Percentiles rank a stretch among this genome's conserved stretches.
Conservation (phyloP, 2,113 vertebrate species). For the Polyodon spathula region DNA sequence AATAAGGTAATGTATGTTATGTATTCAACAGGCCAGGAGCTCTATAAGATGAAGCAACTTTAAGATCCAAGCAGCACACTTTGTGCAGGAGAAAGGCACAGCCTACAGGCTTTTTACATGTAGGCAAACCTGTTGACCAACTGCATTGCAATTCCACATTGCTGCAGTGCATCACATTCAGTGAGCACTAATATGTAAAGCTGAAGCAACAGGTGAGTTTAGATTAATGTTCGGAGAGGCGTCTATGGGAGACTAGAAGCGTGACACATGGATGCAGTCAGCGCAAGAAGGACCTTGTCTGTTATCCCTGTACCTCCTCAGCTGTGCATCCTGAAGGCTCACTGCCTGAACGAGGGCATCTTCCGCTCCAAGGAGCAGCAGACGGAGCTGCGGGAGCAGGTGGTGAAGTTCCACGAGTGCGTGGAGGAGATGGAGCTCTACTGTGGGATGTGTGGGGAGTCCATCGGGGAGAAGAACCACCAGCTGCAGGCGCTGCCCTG, state of each 20-base stretch:
- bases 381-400: conserved; percentile 74
- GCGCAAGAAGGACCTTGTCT: background rate
- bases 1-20: conserved; percentile 73
- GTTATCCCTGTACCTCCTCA: conserved; percentile 28
- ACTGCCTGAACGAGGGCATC: conserved; percentile 82
- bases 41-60: no score
- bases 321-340: conserved; percentile 80
- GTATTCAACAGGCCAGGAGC: no score
- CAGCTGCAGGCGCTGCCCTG: conserved; percentile 94
- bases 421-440: conserved; percentile 96
- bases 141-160: no score
- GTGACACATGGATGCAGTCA: background rate
- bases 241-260: no score
- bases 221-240: no score
- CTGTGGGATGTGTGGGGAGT: conserved; percentile 96
- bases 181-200: no score
- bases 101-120: no score
- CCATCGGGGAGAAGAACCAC: conserved; percentile 89
- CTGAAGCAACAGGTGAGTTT: no score
- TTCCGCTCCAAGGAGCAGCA: conserved; percentile 75
- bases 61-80: no score
- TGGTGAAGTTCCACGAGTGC: conserved; percentile 93
- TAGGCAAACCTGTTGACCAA: no score
- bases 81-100: no score
- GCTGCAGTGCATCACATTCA: no score